A percentile compares a stretch with the other conserved stretches of the same genome.
Conservation (phyloP, 30 jellyfish, hydroid and myxozoan genomes). For the Morbakka virulenta region DNA sequence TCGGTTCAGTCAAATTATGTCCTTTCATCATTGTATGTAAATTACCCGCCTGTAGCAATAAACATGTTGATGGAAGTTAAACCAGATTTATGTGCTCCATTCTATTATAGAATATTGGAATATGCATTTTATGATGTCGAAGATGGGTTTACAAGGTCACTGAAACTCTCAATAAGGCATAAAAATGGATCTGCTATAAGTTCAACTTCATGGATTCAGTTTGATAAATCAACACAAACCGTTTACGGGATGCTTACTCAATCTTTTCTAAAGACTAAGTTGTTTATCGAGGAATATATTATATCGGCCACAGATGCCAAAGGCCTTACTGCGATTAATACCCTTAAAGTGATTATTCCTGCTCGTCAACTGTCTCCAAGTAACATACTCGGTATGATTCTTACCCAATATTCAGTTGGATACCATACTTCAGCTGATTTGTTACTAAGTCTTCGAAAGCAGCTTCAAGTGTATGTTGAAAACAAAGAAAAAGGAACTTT, state of each 20-base stretch:
- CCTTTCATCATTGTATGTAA: background rate
- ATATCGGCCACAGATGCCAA: slow-evolving; percentile 71
- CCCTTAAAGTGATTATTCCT: background rate
- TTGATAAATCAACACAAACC: slow-evolving; percentile 42
- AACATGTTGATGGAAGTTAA: slow-evolving; percentile 4
- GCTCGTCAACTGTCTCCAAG: background rate
- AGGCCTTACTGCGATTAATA: slow-evolving; percentile 45
- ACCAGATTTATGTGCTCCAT: slow-evolving; percentile 29
- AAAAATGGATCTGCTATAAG: slow-evolving; percentile 13
- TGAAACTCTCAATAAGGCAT: slow-evolving; percentile 23
- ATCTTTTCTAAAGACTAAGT: background rate
- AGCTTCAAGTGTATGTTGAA: background rate
- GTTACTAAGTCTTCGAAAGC: background rate
- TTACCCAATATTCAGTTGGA: background rate
- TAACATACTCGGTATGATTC: background rate
- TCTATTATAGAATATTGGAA: slow-evolving; percentile 26
- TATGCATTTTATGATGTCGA: slow-evolving; percentile 69
- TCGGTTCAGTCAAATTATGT: background rate
- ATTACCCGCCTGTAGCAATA: slow-evolving; percentile 44
- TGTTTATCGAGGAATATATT: background rate
- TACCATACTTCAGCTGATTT: background rate
- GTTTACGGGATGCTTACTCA: slow-evolving; percentile 29
- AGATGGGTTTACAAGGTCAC: slow-evolving; percentile 74
- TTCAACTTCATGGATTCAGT: slow-evolving; percentile 61
- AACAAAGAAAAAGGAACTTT: background rate